A percentile compares a stretch with the other conserved stretches of the same genome.
Evolutionary conservation across 2,797 vertebrate species (phyloP).

Genomic region (Eleutherodactylus coqui): DNA sequence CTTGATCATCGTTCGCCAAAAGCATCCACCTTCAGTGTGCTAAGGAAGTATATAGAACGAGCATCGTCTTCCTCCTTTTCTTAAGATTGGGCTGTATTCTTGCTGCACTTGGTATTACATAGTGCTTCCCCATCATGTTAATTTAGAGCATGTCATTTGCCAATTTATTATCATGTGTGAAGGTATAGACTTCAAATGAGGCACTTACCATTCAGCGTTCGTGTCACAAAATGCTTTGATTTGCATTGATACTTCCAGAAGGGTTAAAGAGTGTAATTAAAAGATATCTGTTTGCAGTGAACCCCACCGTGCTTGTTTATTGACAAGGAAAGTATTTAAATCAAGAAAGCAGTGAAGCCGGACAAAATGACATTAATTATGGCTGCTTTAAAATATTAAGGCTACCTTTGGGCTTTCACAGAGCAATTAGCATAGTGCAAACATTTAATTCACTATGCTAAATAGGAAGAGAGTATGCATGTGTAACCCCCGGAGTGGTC

Average conservation of each 20-base stretch:
- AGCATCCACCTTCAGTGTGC: conserved; percentile 10
- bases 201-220: not conserved
- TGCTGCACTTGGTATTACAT: not conserved
- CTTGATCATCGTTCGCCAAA: conserved; percentile 18
- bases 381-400: conserved; percentile 16
- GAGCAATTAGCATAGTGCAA: conserved; percentile 53
- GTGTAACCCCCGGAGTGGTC: conserved; percentile 26
- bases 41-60: conserved; percentile 30
- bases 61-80: not conserved
- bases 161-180: conserved; percentile 24
- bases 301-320: conserved; percentile 48
- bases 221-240: conserved; percentile 10
- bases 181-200: conserved; percentile 29
- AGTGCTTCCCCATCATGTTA: conserved; percentile 4
- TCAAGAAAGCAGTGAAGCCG: conserved; percentile 50
- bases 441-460: conserved; percentile 64
- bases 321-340: conserved; percentile 35
- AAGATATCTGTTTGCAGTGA: conserved; percentile 28
- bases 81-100: conserved; percentile 25
- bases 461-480: conserved; percentile 30
- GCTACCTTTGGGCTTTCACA: conserved; percentile 57
- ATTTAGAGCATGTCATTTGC: conserved; percentile 32
- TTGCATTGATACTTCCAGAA: conserved; percentile 21
- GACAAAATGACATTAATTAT: conserved; percentile 57
- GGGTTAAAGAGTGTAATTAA: conserved; percentile 53